Evolutionary conservation across 2,797 vertebrate genomes (phyloP), one percentile per base, ranked within the genome.

Genomic region (Podarcis siculus): DNA sequence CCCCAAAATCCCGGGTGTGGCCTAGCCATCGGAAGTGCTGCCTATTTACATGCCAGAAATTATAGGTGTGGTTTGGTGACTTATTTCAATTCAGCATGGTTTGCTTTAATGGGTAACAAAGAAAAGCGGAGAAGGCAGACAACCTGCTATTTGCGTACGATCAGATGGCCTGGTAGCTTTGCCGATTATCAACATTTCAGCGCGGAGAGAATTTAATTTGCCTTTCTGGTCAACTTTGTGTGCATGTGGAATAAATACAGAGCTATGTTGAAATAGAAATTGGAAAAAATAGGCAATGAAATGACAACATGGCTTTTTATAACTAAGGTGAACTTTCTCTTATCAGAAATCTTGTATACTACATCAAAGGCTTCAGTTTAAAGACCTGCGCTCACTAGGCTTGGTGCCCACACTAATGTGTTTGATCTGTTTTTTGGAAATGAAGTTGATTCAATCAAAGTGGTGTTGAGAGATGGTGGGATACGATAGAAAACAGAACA

Each of bases 391-490:
- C 17, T 15, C 17, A 3, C 49, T 15, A 27, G n/a, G n/a, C 30
- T 73, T 21, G n/a, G 32, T 30, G 39, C 32, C 45, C 32, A 19
- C 15, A 39, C 10, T 13, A 85, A 19, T 73, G 39, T 69, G 78
- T 88, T 89, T 19, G 58, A 0, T 80, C 23, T n/a, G n/a, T n/a
- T 81, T 42, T 89, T 88, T 87, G 19, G 37, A 7, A 12, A 67
- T 64, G 83, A 85, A 58, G 85, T 87, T 91, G 79, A 81, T 92
- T 87, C 78, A 42, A 82, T 89, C 83, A 92, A 90, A 89, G 9
- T 77, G 9, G 15, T 30, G 39, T 37, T 83, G 23, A 32, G 5
- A 81, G 69, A 37, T 30, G 30, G 23, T 85, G n/a, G 49, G 15
- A 15, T 85, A 1, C 0, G 88, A 10, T 19, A 27, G 73, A 37